phyloP scores from a whole-genome alignment of 2,797 vertebrate species.

The Tauraco hartlaubi region DNA sequence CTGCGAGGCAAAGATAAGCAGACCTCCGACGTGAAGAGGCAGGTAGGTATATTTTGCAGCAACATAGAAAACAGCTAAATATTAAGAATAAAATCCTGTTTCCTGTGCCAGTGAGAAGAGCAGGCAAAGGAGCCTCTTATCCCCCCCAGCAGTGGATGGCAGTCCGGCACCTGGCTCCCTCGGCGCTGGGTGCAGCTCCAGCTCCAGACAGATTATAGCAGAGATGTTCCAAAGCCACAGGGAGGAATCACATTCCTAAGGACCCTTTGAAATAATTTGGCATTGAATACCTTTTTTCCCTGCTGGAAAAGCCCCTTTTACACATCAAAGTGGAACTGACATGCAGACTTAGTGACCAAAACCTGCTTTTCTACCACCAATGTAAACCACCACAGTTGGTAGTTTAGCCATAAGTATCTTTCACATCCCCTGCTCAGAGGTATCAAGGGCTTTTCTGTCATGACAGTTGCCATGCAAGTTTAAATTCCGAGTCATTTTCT shows the following conservation, averaged over 20 bases:
- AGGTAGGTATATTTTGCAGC: neutral
- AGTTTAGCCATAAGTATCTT: neutral
- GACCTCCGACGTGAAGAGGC: neutral
- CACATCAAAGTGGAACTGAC: neutral
- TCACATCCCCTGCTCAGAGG: neutral
- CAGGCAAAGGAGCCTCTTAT: neutral
- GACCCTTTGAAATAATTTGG: neutral
- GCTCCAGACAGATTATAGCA: neutral
- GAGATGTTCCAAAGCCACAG: neutral
- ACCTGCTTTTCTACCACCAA: neutral
- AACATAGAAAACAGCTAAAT: neutral
- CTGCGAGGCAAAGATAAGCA: neutral
- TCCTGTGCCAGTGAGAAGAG: neutral
- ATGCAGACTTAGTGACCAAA: neutral
- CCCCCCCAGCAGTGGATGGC: neutral
- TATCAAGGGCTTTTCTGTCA: neutral
- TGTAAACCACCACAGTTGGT: neutral
- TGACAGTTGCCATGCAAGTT: neutral
- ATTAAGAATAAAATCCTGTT: neutral
- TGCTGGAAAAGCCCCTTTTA: neutral
- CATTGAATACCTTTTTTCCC: neutral
- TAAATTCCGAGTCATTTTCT: neutral
- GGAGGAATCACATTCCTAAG: neutral
- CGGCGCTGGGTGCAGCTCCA: neutral
- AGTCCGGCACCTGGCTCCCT: neutral